These are phyloP conservation scores for Engraulis encrasicolus DNA, from an alignment of 2,113 vertebrate genomes.

Conservation along the genomic window DNA sequence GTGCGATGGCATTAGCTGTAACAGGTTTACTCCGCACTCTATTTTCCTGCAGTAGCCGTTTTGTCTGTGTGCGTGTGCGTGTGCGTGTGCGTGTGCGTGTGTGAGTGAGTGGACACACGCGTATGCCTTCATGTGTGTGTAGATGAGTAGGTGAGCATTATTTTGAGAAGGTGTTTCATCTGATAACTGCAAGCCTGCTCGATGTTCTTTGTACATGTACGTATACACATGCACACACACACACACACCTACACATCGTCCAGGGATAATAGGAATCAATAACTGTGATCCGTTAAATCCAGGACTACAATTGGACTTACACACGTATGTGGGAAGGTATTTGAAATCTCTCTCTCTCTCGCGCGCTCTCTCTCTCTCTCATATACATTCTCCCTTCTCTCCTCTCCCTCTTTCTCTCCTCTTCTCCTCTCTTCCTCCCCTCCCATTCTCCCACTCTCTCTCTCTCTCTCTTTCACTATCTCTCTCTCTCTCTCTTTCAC, in stretches of 20 bases:
- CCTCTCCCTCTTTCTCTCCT: no score
- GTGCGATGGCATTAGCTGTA: no score
- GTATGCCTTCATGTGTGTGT: background rate
- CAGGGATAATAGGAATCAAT: background rate
- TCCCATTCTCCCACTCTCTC: no score
- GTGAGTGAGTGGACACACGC: background rate
- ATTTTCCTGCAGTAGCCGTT: no score
- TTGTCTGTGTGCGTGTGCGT: background rate
- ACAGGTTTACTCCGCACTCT: no score
- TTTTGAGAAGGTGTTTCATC: background rate
- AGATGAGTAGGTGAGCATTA: background rate
- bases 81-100: conserved; percentile 30
- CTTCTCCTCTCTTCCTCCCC: no score
- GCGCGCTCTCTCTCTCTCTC: no score
- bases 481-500: no score
- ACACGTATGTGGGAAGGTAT: no score
- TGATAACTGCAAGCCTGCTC: background rate
- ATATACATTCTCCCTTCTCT: no score
- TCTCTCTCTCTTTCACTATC: no score
- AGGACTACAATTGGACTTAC: background rate
- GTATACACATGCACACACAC: background rate
- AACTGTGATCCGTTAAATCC: conserved; percentile 2
- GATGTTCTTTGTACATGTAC: background rate
- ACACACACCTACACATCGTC: background rate
- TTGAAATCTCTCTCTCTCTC: no score